Evolutionary conservation across 2,888 invertebrate genomes (phyloP), one percentile per base, ranked within the genome.

Genomic region (Drosophila lutescens): DNA sequence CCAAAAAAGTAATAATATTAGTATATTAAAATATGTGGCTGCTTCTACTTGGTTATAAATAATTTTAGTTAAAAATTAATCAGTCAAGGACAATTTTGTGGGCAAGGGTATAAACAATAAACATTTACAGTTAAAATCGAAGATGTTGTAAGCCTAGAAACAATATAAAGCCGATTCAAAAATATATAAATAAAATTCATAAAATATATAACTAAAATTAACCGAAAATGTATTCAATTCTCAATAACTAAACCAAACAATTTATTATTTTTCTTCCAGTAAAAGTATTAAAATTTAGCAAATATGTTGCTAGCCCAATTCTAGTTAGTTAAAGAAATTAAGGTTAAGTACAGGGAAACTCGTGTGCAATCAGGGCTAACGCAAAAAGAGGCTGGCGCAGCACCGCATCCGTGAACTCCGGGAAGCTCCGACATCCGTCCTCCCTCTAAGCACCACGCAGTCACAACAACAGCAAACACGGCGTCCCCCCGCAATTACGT

Each of bases 401-500:
- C 17, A 49, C 15, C 47, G 6, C 15, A 40, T 32, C 46, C 34
- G 43, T 20, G 20, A 43, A 20, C 12, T 12, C 17, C 10, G 20
- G 6, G 20, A 12, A 43, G 4, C 17, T 12, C 40, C 40, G 15
- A n/a, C 8, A 8, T 36, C 47, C 56, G 32, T 49, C 32, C 49
- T 57, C 26, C 50, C 6, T 3, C 20, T n/a, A n/a, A n/a, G 26
- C 40, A 10, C 30, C 10, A 10, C 20, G 50, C 50, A 47, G 20
- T 12, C 17, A 56, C 36, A 46, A 30, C n/a, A 66, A 67, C 62
- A 40, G 81, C 84, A 79, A 88, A 76, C 46, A 86, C 86, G 88
- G 86, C 86, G 78, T 86, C 86, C 84, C 85, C 79, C 55, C 84
- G 88, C 43, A 86, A 59, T 47, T 78, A 80, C 76, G 72, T 71